A percentile compares a stretch with the other conserved stretches of the same genome.
Evolutionary conservation across 2,113 vertebrate species (phyloP).

Genomic region (Istiophorus platypterus): DNA sequence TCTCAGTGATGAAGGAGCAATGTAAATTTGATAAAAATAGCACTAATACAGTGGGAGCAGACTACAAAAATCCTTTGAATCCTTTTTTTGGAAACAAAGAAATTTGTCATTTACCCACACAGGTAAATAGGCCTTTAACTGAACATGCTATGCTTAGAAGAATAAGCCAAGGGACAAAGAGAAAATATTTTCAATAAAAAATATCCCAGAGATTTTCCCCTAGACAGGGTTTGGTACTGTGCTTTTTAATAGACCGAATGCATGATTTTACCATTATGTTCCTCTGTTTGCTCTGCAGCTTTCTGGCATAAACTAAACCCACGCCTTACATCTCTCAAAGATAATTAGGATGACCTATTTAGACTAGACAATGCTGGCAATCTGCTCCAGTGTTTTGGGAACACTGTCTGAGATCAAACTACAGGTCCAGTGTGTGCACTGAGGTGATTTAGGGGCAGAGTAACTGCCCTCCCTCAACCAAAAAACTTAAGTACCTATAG

Average conservation of each 20-base stretch:
- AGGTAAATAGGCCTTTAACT: background rate
- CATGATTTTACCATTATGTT: slow-evolving; percentile 4
- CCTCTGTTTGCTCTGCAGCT: slow-evolving; percentile 17
- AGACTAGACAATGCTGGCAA: slow-evolving; percentile 16
- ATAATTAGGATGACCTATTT: slow-evolving; percentile 45
- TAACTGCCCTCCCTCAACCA: background rate
- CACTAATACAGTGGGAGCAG: background rate
- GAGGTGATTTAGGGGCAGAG: slow-evolving; percentile 37
- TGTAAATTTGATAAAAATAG: slow-evolving; percentile 7
- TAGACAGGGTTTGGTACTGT: background rate
- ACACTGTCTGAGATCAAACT: slow-evolving; percentile 10
- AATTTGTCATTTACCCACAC: slow-evolving; percentile 28
- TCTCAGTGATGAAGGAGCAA: slow-evolving; percentile 22
- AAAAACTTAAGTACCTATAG: background rate
- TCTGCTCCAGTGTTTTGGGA: slow-evolving; percentile 26
- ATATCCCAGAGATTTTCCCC: background rate
- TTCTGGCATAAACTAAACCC: slow-evolving; percentile 22
- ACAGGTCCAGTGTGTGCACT: slow-evolving; percentile 29
- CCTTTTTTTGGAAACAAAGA: slow-evolving; percentile 24
- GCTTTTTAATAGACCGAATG: background rate
- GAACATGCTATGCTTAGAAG: background rate
- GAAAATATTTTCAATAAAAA: background rate
- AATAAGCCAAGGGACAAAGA: background rate
- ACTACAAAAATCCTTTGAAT: slow-evolving; percentile 14
- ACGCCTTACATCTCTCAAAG: slow-evolving; percentile 13